Evolutionary conservation across 2,113 vertebrate genomes (phyloP).

Genomic region (Chiloscyllium plagiosum): DNA sequence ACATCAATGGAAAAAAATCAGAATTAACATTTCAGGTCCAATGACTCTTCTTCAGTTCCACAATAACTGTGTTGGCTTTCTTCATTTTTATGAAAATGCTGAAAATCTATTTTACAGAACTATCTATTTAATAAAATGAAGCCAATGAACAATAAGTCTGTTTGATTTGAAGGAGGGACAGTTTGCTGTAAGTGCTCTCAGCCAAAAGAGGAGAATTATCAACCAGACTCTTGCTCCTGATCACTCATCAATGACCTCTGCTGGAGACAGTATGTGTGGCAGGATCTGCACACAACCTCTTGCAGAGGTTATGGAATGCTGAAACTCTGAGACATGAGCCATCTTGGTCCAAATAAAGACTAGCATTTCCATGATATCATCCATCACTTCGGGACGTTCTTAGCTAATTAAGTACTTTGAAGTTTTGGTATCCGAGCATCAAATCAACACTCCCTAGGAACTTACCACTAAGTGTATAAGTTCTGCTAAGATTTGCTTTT

Average conservation of each 20-base stretch:
- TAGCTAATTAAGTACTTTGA: neutral
- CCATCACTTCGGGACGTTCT: neutral
- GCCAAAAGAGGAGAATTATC: neutral
- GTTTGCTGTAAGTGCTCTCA: neutral
- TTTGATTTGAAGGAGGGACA: neutral
- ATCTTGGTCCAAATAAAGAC: neutral
- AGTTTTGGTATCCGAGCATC: no score
- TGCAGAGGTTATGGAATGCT: neutral
- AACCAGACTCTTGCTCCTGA: neutral
- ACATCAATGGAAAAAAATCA: no score
- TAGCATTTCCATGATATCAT: neutral
- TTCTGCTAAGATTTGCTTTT: no score
- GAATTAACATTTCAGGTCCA: no score
- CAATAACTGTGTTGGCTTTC: neutral
- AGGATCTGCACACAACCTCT: neutral
- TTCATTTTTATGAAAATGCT: neutral
- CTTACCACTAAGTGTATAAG: no score
- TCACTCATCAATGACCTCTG: neutral
- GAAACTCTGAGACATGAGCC: neutral
- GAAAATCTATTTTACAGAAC: neutral
- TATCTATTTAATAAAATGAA: neutral
- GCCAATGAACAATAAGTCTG: neutral
- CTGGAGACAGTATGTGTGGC: neutral
- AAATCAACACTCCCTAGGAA: no score
- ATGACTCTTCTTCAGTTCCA: no score